Base-by-base conservation (phyloP, 92 coral and sea anemone species). In the Blastomussa wellsi region DNA sequence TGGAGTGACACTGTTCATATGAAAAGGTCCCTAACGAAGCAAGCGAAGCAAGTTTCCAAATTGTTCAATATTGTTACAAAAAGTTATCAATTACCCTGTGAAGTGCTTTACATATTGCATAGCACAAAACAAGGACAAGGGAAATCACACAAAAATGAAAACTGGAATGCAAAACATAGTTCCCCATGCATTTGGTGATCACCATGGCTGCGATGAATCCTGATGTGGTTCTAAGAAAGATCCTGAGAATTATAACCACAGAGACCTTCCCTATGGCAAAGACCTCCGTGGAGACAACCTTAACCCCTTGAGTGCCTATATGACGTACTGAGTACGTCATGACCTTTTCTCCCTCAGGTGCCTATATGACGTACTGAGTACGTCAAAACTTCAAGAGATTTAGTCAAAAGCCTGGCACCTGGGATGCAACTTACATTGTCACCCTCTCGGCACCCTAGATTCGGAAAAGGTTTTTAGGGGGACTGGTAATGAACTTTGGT, bases 101-200 rank as follows among this genome's bases (percentile, higher is more conserved):
- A 83, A 83, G 28, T 83, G 87, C 51, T 83, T 83, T 42, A 73
- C 55, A 19, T 57, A 83, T 39, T 57, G 80, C n/a, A 29, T 83
- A 1, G 26, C 16, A 6, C 80, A 83, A 53, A 52, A n/a, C n/a
- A n/a, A n/a, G n/a, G n/a, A 83, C 28, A 22, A 57, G 35, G 81
- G 80, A 3, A 39, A 83, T 76, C 69, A 47, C 7, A 10, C 59
- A 17, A 10, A 51, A 26, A 16, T 84, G 36, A 84, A 84, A 36
- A 29, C 28, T 73, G 76, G n/a, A 2, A 35, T 84, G 20, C 22
- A 74, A 31, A 44, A 31, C 51, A 74, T 84, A 22, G 62, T 84
- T 12, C 86, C 86, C 1, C 82, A 89, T 73, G 89, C 86, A 57
- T 84, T 89, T 79, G 89, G 86, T 14, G 62, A 84, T 5, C 89